Evolutionary conservation across 2,113 vertebrate species (phyloP).

Genomic region (Beaufortia kweichowensis): DNA sequence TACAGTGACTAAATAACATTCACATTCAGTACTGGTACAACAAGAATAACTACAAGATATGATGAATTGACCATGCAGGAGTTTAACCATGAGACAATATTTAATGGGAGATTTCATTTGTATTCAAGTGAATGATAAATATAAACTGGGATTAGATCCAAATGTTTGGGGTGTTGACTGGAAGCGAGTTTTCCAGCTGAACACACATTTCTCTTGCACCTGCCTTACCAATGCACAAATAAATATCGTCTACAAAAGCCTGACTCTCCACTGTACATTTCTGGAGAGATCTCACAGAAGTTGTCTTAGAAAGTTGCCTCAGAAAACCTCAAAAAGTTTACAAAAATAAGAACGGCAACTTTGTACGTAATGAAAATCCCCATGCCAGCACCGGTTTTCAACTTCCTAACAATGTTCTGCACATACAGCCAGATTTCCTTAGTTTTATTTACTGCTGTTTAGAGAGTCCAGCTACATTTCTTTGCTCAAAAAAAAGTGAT

Average conservation of each 20-base stretch:
- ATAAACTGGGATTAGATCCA: constrained; percentile 23
- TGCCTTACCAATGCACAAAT: not conserved
- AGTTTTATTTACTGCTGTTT: not conserved
- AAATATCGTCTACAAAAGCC: not conserved
- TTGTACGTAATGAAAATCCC: no score
- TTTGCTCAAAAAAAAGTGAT: no score
- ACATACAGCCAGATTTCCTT: not conserved
- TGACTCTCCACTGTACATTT: constrained; percentile 4
- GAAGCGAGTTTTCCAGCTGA: constrained; percentile 12
- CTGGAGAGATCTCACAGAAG: not conserved
- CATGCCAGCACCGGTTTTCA: no score
- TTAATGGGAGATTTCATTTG: not conserved
- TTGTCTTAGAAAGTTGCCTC: no score
- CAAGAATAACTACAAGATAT: constrained; percentile 15
- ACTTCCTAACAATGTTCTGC: no score
- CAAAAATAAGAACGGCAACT: not conserved
- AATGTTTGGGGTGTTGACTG: constrained; percentile 16
- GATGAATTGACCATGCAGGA: not conserved
- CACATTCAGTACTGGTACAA: no score
- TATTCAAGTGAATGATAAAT: constrained; percentile 27
- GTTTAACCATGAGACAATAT: not conserved
- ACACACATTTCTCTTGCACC: constrained; percentile 20
- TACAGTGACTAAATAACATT: no score
- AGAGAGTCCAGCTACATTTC: no score
- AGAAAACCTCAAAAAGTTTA: not conserved